Percentiles rank a stretch among this genome's conserved stretches.
Evolutionary conservation across 2,888 invertebrate genomes (phyloP).

Genomic region (Odontomyia ornata): DNA sequence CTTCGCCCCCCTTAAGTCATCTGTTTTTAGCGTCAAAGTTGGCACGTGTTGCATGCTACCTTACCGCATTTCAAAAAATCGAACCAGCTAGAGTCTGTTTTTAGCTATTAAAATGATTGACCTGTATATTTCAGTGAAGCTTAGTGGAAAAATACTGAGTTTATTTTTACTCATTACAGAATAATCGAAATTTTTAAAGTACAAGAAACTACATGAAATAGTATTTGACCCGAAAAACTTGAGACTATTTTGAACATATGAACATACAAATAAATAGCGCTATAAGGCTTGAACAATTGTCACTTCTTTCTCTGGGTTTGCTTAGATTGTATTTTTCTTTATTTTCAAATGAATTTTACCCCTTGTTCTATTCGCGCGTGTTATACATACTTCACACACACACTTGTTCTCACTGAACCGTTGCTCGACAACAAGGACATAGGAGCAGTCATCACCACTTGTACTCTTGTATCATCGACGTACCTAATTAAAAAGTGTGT

Average conservation of each 20-base stretch:
- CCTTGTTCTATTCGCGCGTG: neutral
- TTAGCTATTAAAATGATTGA: too few relatives aligned
- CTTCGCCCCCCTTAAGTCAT: too few relatives aligned
- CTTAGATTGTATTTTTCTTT: neutral
- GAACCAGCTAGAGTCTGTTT: too few relatives aligned
- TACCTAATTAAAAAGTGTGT: slow-evolving; percentile 45
- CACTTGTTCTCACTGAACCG: slow-evolving; percentile 23
- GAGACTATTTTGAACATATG: slow-evolving; percentile 18
- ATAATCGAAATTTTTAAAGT: neutral
- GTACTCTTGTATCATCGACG: slow-evolving; percentile 39
- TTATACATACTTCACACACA: slow-evolving; percentile 2
- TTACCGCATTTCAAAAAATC: too few relatives aligned
- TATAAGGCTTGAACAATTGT: slow-evolving; percentile 6
- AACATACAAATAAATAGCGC: neutral
- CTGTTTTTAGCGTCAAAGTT: too few relatives aligned
- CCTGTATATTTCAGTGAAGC: too few relatives aligned
- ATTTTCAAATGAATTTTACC: neutral
- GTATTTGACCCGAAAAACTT: slow-evolving; percentile 27
- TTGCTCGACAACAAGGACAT: slow-evolving; percentile 28
- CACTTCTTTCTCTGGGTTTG: neutral
- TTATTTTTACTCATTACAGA: too few relatives aligned
- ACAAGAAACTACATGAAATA: neutral
- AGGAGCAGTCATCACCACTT: slow-evolving; percentile 44
- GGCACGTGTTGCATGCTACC: too few relatives aligned
- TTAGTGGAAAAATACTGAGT: too few relatives aligned